A percentile compares a stretch with the other conserved stretches of the same genome.
Evolutionary conservation across 2,113 vertebrate genomes (phyloP).

Genomic region (Pangasianodon gigas): DNA sequence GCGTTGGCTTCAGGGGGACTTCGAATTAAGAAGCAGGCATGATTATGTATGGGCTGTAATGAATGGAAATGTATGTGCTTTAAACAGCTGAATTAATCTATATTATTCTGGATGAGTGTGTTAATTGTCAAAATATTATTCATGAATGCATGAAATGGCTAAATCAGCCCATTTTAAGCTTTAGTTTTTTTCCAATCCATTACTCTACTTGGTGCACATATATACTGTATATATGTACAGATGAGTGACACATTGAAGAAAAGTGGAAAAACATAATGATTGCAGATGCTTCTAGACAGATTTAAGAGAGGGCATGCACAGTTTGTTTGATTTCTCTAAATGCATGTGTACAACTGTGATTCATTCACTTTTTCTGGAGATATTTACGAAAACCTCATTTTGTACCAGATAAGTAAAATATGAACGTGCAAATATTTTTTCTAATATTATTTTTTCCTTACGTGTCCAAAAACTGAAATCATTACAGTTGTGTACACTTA

Average conservation of each 20-base stretch:
- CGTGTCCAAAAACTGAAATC: not conserved
- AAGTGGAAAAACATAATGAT: not conserved
- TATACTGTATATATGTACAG: not conserved
- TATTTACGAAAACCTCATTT: not conserved
- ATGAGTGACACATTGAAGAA: not conserved
- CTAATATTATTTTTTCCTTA: not conserved
- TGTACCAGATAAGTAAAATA: not conserved
- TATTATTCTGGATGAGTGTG: constrained; percentile 5
- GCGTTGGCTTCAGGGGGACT: not conserved
- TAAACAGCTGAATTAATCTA: not conserved
- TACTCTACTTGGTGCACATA: not conserved
- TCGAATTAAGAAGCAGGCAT: not conserved
- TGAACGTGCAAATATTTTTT: not conserved
- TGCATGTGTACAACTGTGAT: not conserved
- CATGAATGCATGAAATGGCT: not conserved
- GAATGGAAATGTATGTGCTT: constrained; percentile 31
- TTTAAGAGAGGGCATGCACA: no score
- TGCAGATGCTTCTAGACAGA: not conserved
- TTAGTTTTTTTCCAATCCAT: not conserved
- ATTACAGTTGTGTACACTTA: not conserved
- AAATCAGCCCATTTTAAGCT: not conserved
- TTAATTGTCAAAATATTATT: constrained; percentile 3
- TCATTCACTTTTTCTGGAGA: not conserved
- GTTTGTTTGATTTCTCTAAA: no score
- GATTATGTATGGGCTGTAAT: constrained; percentile 23